phyloP scores from a whole-genome alignment of 2,797 vertebrate species.

The Apogon talboti region DNA sequence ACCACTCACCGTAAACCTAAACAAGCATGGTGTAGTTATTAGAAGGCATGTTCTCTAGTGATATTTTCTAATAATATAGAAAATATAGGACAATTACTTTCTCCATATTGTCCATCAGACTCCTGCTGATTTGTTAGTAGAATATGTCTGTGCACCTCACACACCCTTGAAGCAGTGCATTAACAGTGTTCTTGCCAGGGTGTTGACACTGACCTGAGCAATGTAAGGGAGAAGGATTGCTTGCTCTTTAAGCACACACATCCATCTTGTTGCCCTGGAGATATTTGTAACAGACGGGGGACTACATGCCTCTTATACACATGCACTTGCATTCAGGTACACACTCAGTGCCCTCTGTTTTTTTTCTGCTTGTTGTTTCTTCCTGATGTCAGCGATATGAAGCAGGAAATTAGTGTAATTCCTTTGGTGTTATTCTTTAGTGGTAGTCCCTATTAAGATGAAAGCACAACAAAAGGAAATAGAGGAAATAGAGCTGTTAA shows the following conservation, averaged over 20 bases:
- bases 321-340: constrained; percentile 33
- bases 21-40: constrained; percentile 5
- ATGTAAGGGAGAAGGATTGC: constrained; percentile 43
- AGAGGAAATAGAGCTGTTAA: constrained; percentile 47
- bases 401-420: constrained; percentile 63
- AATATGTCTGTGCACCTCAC: background rate
- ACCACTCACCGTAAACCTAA: background rate
- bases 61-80: background rate
- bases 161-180: constrained; percentile 22
- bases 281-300: constrained; percentile 48
- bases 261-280: constrained; percentile 66
- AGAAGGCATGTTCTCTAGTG: background rate
- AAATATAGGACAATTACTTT: background rate
- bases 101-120: background rate
- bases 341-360: constrained; percentile 19
- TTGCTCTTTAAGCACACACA: constrained; percentile 60
- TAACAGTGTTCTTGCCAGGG: constrained; percentile 35
- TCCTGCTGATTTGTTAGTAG: background rate
- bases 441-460: constrained; percentile 59
- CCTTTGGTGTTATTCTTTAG: constrained; percentile 54
- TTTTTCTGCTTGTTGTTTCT: constrained; percentile 43
- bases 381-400: constrained; percentile 51
- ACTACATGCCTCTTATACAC: constrained; percentile 9
- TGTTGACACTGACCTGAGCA: constrained; percentile 56
- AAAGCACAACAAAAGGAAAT: constrained; percentile 65